phyloP scores from a whole-genome alignment of 2,888 invertebrate species.

The Atethmia centrago region DNA sequence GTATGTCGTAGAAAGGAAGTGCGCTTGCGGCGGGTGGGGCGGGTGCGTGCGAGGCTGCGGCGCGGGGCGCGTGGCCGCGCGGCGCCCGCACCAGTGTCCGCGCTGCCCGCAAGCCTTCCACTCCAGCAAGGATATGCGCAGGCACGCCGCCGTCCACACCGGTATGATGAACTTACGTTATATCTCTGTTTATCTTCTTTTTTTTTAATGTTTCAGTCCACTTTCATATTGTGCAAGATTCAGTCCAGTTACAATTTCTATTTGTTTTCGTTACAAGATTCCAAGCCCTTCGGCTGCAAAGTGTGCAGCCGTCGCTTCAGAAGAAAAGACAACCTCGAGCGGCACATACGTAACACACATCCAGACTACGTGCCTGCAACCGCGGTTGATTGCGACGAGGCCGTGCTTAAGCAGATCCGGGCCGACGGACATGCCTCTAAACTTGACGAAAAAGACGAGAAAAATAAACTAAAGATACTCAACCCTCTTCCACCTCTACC shows the following conservation, averaged over 20 bases:
- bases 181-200: neutral
- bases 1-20: slow-evolving; percentile 69
- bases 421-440: slow-evolving; percentile 53
- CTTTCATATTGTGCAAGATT: neutral
- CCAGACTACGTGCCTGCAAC: slow-evolving; percentile 84
- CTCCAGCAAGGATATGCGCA: slow-evolving; percentile 92
- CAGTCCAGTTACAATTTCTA: neutral
- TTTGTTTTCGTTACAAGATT: slow-evolving; percentile 83
- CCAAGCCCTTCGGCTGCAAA: slow-evolving; percentile 93
- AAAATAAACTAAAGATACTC: slow-evolving; percentile 77
- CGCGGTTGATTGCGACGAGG: slow-evolving; percentile 81
- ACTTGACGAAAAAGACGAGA: slow-evolving; percentile 70
- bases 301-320: slow-evolving; percentile 93
- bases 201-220: neutral
- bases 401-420: slow-evolving; percentile 73
- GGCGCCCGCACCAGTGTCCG: slow-evolving; percentile 91
- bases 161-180: slow-evolving; percentile 81
- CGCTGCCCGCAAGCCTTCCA: slow-evolving; percentile 93
- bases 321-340: slow-evolving; percentile 94
- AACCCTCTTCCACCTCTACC: slow-evolving; percentile 85
- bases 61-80: slow-evolving; percentile 67
- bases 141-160: slow-evolving; percentile 93
- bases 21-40: slow-evolving; percentile 65
- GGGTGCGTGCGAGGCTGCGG: slow-evolving; percentile 61
- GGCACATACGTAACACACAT: slow-evolving; percentile 95